Evolutionary conservation across 2,113 vertebrate species (phyloP), one percentile per base, ranked within the genome.

Genomic region (Thamnaconus septentrionalis): DNA sequence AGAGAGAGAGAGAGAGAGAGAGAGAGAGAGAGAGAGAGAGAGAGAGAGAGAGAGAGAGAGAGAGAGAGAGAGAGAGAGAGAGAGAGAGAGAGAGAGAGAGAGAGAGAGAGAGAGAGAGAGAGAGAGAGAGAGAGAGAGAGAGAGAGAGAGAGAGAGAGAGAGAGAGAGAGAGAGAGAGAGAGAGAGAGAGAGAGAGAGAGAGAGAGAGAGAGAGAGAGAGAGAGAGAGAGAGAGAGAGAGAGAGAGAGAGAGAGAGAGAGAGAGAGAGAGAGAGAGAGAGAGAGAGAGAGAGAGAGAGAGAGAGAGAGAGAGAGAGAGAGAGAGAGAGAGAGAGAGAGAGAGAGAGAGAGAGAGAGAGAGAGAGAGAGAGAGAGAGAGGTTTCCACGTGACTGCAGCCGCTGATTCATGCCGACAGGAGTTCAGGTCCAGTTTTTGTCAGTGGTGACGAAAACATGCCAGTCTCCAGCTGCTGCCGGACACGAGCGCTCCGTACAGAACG

Each of bases 401-500:
- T 90, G 85, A 92, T 91, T 83, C 78, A 71, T 77, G 69, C 64
- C 52, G 90, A 92, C 88, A 89, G 85, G 84, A 85, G 83, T 74
- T 90, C 90, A 90, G 76, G 86, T 91, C 77, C 86, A 83, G 84
- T 90, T 87, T 90, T 84, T 87, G 89, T 91, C 89, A 89, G 71
- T 11, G 69, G 75, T 87, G 84, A 87, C 76, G 67, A 84, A 84
- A 81, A 85, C 86, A 80, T 76, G 84, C 78, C 88, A 78, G 82
- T 84, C 81, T 75, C 65, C 76, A 84, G 84, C 87, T 84, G 81
- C 79, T 83, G 72, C 82, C 66, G 10, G 48, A 50, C 48, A 50
- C 10, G 48, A n/a, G n/a, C 47, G 47, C 47, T 10, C 7, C 47
- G 4, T 31, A 31, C 18, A 31, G 18, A 31, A 31, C 2, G 18